Evolutionary conservation across 2,888 invertebrate genomes (phyloP).

Genomic region (Halictus ligatus): DNA sequence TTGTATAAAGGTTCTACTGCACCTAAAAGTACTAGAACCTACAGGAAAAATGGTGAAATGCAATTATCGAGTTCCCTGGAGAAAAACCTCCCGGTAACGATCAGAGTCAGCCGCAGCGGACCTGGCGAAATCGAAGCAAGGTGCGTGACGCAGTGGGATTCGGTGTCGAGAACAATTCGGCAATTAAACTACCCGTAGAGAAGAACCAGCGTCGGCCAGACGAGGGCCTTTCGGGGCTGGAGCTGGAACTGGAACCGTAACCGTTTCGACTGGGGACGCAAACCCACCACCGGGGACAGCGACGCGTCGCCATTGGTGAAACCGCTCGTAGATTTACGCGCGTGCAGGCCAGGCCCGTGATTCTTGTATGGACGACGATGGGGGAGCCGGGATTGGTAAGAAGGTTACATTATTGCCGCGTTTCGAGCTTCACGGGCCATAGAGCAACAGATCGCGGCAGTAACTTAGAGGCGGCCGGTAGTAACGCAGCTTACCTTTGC

Average conservation of each 20-base stretch:
- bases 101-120: not conserved
- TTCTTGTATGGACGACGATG: constrained; percentile 61
- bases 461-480: constrained; percentile 75
- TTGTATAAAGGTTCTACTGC: not conserved
- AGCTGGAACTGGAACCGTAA: constrained; percentile 43
- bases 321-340: constrained; percentile 63
- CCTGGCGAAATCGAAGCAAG: constrained; percentile 14
- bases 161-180: constrained; percentile 76
- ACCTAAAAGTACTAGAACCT: not conserved
- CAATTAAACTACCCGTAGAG: constrained; percentile 81
- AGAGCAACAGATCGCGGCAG: constrained; percentile 75
- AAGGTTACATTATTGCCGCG: constrained; percentile 80
- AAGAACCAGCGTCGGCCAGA: constrained; percentile 77
- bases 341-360: constrained; percentile 62
- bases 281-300: constrained; percentile 26
- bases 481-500: constrained; percentile 66
- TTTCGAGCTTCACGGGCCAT: constrained; percentile 80
- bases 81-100: not conserved
- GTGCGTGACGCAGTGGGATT: constrained; percentile 38
- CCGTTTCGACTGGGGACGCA: constrained; percentile 41
- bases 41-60: not conserved
- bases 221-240: constrained; percentile 40
- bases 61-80: not conserved
- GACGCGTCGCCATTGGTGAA: constrained; percentile 48
- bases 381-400: constrained; percentile 74